These are phyloP conservation scores for Troides helena DNA, from an alignment of 2,888 invertebrate species.

Conservation along the genomic window DNA sequence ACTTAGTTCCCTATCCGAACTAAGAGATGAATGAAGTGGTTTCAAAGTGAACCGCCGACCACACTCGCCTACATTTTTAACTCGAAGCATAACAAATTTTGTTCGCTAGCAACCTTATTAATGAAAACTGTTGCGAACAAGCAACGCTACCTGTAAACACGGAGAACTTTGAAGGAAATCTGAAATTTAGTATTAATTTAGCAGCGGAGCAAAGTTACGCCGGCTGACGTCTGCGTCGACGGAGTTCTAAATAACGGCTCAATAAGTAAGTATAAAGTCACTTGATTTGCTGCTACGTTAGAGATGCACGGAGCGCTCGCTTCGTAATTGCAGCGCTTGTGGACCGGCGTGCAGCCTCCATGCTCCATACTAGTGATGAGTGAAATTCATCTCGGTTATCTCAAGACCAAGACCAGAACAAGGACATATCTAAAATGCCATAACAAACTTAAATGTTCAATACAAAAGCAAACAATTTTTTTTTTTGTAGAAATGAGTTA, in stretches of 20 bases:
- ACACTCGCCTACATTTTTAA: slow-evolving; percentile 16
- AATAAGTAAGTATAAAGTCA: slow-evolving; percentile 30
- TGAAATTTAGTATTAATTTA: slow-evolving; percentile 30
- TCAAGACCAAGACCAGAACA: too few species aligned
- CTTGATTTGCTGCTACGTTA: slow-evolving; percentile 30
- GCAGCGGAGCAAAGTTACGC: slow-evolving; percentile 26
- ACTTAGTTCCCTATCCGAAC: background rate
- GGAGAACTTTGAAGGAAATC: slow-evolving; percentile 30
- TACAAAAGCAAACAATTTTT: too few species aligned
- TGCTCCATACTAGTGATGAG: too few species aligned
- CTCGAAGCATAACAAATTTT: slow-evolving; percentile 15
- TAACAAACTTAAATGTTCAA: too few species aligned
- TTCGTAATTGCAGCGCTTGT: slow-evolving; percentile 29
- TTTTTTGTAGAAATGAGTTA: too few species aligned
- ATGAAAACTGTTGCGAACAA: slow-evolving; percentile 24
- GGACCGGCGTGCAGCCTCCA: slow-evolving; percentile 1
- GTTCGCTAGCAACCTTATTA: slow-evolving; percentile 21
- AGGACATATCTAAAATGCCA: too few species aligned
- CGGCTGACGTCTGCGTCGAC: slow-evolving; percentile 27
- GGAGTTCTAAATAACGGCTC: slow-evolving; percentile 28
- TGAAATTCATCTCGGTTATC: too few species aligned
- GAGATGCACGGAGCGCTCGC: slow-evolving; percentile 28
- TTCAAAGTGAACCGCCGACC: slow-evolving; percentile 1
- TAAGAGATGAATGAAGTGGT: background rate
- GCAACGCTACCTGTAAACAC: slow-evolving; percentile 22